Base-by-base conservation (phyloP, 1,140 invertebrate species). In the Rhysida immarginata region DNA sequence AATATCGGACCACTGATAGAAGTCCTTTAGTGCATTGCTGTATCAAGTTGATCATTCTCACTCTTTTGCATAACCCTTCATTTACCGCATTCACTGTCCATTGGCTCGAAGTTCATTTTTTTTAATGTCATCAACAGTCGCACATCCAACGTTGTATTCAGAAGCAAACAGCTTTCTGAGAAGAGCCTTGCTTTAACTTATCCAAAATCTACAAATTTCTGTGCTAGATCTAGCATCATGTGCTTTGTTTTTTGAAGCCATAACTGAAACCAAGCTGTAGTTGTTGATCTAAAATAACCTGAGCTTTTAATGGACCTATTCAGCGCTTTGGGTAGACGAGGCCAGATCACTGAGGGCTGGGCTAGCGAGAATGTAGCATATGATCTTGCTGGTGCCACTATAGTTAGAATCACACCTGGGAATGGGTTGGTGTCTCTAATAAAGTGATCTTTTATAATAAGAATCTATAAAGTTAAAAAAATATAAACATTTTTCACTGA, bases 101-200 rank as follows among this genome's bases (percentile, higher is more conserved):
- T 52, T 52, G 26, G 50, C 24, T 52, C 27, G 24, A 26, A n/a
- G 1, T 16, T 26, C 26, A 25, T 52, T 29, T 20, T 18, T 52
- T 52, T 52, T 52, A 26, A 52, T 26, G 50, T 26, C 26, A 52
- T 52, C 26, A 52, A 52, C 25, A 26, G 25, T 29, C 3, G 50
- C 3, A 52, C 18, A 16, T 26, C 50, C 18, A 27, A 52, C 21
- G 2, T 52, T 26, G 50, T 52, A 52, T 1, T 52, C 26, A 52
- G 26, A 5, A 52, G n/a, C 21, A 2, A 26, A 26, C 2, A n/a
- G 26, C 2, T 29, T 26, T 27, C 27, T 52, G 50, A 26, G 50
- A 52, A 52, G 24, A 52, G 27, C 50, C 26, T 52, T 29, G 26
- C 50, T 52, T 52, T 52, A 52, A 52, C 50, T 27, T 26, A 18